Evolutionary conservation across 2,113 vertebrate genomes (phyloP).

Genomic region (Micronycteris hirsuta): DNA sequence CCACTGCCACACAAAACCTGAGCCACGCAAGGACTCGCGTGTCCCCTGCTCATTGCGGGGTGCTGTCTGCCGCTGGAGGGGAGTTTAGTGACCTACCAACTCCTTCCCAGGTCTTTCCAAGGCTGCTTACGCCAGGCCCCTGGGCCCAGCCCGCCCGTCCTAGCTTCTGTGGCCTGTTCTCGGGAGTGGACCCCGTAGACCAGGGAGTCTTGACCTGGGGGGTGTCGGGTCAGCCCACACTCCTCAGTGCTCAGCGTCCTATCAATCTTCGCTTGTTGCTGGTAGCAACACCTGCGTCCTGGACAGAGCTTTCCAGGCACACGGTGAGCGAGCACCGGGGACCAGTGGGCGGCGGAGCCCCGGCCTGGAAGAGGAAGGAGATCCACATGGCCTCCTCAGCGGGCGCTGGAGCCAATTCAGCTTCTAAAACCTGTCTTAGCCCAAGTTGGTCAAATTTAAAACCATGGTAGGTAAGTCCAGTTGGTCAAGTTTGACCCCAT

Average conservation of each 20-base stretch:
- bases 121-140: no score
- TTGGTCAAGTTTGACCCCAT: no score
- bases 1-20: background rate
- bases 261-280: background rate
- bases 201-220: no score
- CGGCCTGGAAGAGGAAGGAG: no score
- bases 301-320: background rate
- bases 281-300: background rate
- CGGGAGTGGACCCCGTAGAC: no score
- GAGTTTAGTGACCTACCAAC: background rate
- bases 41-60: no score
- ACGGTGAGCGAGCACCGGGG: accelerated
- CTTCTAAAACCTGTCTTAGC: background rate
- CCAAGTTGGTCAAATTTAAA: background rate
- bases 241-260: background rate
- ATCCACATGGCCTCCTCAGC: background rate
- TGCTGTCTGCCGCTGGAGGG: no score
- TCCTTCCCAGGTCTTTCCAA: background rate
- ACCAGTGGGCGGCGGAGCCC: no score
- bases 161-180: background rate
- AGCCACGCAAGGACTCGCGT: background rate
- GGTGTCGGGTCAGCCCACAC: no score
- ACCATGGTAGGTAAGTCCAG: background rate
- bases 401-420: background rate
- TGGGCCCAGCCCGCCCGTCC: no score